Base-by-base conservation (phyloP, 2,113 vertebrate genomes). In the Ciconia boyciana region DNA sequence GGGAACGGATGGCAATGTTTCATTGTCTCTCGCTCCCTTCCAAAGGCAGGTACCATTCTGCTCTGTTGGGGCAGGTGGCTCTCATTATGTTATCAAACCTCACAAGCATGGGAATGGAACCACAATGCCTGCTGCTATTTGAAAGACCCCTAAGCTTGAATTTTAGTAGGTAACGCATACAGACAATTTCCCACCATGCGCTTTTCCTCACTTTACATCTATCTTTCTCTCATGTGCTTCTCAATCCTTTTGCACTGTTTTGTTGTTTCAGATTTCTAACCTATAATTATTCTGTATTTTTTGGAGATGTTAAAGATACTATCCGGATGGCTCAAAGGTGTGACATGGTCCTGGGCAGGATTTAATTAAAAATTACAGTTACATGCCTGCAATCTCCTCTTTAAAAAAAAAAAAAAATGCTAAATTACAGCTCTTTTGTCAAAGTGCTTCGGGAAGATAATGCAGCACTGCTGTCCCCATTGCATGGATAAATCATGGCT, bases 31-130 rank as follows among this genome's bases (percentile, higher is more conserved):
- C 16, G 0, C 76, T 88, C 39, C 20, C 60, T 96, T 95, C 82
- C 82, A 81, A 90, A 83, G 74, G 84, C 69, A 96, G 94, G 79
- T 96, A 41, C 82, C 60, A 75, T 83, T 91, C 75, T 86, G 71
- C 87, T 83, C 55, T 31, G 11, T 2, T 65, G 57, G 54, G 69
- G 16, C 64, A 52, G 9, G 2, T 60, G 71, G 31, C 69, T 84
- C 51, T 93, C 82, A 29, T 79, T 74, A 82, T 84, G 64, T 71
- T 92, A 58, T 66, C 44, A 83, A 87, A 95, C 46, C 34, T 93
- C 64, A 69, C 36, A 81, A 52, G 29, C 69, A 39, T 54, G 28
- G 68, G 44, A 90, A 78, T 1, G 36, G 83, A 93, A 52, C 62
- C 2, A 1, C 74, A 74, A 11, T 74, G 31, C 62, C 84, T 95